These are phyloP conservation scores for Phrynocephalus forsythii DNA, from an alignment of 2,797 vertebrate genomes.

Conservation along the genomic window DNA sequence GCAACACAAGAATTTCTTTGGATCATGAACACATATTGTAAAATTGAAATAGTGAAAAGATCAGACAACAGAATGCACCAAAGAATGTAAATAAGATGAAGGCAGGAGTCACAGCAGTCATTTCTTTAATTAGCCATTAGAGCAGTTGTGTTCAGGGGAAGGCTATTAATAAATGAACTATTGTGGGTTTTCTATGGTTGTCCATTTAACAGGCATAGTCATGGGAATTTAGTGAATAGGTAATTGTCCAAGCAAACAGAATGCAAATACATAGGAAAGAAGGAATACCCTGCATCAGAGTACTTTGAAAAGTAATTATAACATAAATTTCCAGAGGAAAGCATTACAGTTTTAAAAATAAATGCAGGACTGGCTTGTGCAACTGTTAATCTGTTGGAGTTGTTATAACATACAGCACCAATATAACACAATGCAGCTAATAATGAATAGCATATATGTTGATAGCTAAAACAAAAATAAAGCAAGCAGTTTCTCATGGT, in stretches of 20 bases:
- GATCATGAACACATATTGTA: not conserved
- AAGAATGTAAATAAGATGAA: not conserved
- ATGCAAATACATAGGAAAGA: not conserved
- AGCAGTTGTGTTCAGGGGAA: slow-evolving; percentile 39
- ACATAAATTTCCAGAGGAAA: not conserved
- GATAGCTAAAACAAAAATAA: not conserved
- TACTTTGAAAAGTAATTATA: not conserved
- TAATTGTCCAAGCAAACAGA: slow-evolving; percentile 11
- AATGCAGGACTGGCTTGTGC: not conserved
- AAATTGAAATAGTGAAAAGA: not conserved
- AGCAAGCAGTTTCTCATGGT: not conserved
- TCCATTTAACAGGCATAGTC: slow-evolving; percentile 23
- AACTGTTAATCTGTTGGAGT: not conserved
- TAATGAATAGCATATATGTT: not conserved
- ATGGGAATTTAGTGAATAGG: slow-evolving; percentile 10
- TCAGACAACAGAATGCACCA: not conserved
- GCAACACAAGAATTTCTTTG: not conserved
- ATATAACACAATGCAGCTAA: not conserved
- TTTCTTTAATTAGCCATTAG: slow-evolving; percentile 31
- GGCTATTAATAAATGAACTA: slow-evolving; percentile 16
- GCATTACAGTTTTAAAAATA: not conserved
- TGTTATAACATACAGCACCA: not conserved
- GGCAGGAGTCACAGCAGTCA: not conserved
- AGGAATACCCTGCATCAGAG: not conserved
- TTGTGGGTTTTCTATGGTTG: not conserved